These are phyloP conservation scores for Eclectus roratus DNA, from an alignment of 2,113 vertebrate genomes.

Conservation along the genomic window DNA sequence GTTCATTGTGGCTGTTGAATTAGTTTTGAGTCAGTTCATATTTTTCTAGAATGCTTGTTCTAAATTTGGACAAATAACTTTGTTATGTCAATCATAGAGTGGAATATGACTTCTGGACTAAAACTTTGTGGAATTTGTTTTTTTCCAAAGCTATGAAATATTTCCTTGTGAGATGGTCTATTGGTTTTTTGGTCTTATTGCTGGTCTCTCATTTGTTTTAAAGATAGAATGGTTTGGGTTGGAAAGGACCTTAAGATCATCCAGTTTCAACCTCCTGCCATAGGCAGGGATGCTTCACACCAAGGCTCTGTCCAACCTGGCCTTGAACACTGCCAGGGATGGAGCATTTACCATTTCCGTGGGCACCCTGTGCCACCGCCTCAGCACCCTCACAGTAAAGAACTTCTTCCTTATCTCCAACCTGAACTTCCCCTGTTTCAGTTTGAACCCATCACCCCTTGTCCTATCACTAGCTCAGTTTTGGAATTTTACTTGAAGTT, in stretches of 20 bases:
- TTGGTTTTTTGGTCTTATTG: background rate
- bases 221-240: background rate
- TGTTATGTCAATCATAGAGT: background rate
- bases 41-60: background rate
- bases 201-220: background rate
- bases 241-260: background rate
- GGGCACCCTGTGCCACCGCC: background rate
- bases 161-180: background rate
- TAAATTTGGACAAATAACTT: background rate
- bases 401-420: background rate
- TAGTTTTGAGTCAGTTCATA: background rate
- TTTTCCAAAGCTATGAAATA: background rate
- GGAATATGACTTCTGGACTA: background rate
- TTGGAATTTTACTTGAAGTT: background rate
- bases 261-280: background rate
- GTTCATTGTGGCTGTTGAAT: background rate
- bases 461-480: background rate
- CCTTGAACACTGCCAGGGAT: background rate
- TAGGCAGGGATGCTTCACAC: background rate
- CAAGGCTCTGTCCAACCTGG: background rate
- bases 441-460: background rate
- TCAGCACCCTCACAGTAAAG: background rate
- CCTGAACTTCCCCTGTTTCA: background rate
- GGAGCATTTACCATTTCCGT: background rate
- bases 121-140: background rate